A percentile compares a stretch with the other conserved stretches of the same genome.
Evolutionary conservation across 1,140 invertebrate genomes (phyloP).

Genomic region (Anthonomus grandis): DNA sequence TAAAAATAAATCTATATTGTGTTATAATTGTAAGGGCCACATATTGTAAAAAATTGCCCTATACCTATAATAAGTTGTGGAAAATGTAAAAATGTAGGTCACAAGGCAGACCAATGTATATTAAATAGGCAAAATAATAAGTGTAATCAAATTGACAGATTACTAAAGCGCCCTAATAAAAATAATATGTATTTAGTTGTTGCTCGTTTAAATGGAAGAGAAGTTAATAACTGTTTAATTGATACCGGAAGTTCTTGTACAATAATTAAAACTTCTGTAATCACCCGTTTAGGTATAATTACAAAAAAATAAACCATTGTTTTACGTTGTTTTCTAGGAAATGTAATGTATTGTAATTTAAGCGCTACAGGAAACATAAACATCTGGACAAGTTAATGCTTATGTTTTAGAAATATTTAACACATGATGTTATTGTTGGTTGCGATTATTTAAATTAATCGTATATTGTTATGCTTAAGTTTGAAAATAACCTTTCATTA

Average conservation of each 20-base stretch:
- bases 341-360: neutral
- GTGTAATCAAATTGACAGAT: neutral
- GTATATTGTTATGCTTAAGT: neutral
- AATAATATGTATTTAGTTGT: neutral
- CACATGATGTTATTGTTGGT: too few species aligned
- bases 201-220: too few species aligned
- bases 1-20: too few species aligned
- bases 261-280: neutral
- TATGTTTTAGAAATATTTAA: neutral
- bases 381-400: neutral
- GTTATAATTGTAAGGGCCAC: too few species aligned
- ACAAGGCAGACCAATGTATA: neutral
- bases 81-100: neutral
- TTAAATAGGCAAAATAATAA: neutral
- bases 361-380: neutral
- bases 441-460: too few species aligned
- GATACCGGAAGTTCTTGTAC: too few species aligned
- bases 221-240: too few species aligned
- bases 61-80: neutral
- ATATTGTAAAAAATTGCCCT: too few species aligned
- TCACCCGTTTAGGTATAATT: neutral
- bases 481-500: too few species aligned
- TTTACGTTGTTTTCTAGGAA: too few species aligned
- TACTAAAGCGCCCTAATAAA: too few species aligned
- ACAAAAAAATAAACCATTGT: too few species aligned